These are phyloP conservation scores for Zoroaster sp. DNA, from an alignment of 53 echinoderm and acorn worm genomes.

Conservation along the genomic window DNA sequence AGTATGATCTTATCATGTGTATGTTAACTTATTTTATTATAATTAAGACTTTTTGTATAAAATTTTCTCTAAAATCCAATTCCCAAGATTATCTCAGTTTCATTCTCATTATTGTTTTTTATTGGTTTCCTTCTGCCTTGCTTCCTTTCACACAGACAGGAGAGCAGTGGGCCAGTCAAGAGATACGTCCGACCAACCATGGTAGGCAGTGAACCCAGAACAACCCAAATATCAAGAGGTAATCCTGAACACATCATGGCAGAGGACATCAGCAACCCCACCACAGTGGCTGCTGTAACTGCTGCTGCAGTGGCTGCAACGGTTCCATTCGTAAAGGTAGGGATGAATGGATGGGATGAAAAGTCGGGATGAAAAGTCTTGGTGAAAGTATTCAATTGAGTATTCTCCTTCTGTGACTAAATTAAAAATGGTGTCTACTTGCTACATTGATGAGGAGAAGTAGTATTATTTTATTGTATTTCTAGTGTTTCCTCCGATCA, in stretches of 20 bases:
- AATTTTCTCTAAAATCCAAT: not conserved
- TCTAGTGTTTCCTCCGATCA: no score
- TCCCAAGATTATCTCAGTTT: not conserved
- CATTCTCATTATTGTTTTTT: no score
- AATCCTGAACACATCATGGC: not conserved
- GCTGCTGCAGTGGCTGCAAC: conserved; percentile 94
- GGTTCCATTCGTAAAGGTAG: conserved; percentile 90
- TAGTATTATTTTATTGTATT: no score
- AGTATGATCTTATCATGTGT: no score
- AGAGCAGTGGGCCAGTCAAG: conserved; percentile 72
- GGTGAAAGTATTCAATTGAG: no score
- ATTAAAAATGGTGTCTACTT: no score
- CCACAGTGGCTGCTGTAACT: conserved; percentile 73
- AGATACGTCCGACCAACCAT: conserved; percentile 80
- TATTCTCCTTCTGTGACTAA: no score
- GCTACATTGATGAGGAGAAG: no score
- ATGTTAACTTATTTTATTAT: no score
- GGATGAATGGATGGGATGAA: no score
- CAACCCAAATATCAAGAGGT: not conserved
- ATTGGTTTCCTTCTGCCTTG: not conserved
- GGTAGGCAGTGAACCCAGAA: conserved; percentile 33
- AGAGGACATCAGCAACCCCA: conserved; percentile 32
- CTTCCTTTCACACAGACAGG: conserved; percentile 58
- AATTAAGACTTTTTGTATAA: not conserved
- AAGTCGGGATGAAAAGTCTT: no score